These are phyloP conservation scores for Streblospio benedicti DNA, from an alignment of 1,140 invertebrate species.

Conservation along the genomic window DNA sequence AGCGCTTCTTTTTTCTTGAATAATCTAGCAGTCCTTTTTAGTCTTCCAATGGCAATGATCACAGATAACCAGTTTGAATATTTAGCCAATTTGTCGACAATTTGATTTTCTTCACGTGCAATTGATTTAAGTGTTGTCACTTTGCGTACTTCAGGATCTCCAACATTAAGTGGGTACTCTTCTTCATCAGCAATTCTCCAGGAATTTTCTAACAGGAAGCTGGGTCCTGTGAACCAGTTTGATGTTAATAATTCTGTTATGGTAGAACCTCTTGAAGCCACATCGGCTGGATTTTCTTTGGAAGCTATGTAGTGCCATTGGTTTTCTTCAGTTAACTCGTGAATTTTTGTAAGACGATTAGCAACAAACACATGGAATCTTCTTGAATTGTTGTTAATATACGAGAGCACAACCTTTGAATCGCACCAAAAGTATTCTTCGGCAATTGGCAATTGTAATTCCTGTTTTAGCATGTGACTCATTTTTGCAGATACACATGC, in stretches of 20 bases:
- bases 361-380: constrained; percentile 17
- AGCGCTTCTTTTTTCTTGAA: too few species aligned
- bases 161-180: too few species aligned
- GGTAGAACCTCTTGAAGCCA: constrained; percentile 5
- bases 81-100: too few species aligned
- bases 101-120: too few species aligned
- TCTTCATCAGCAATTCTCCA: too few species aligned
- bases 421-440: constrained; percentile 11
- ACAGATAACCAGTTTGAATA: too few species aligned
- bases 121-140: too few species aligned
- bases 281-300: constrained; percentile 7
- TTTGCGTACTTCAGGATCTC: too few species aligned
- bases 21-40: too few species aligned
- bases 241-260: neutral
- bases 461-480: neutral
- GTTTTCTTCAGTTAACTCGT: neutral
- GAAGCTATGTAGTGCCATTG: constrained; percentile 6
- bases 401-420: constrained; percentile 15
- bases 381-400: constrained; percentile 12
- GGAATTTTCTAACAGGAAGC: constrained; percentile 13
- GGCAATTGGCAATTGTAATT: too few species aligned
- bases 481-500: constrained; percentile 10
- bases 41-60: too few species aligned
- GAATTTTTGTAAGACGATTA: constrained; percentile 4
- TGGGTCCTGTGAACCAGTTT: constrained; percentile 4